Evolutionary conservation across 2,797 vertebrate genomes (phyloP).

Genomic region (Pogonophryne albipinna): DNA sequence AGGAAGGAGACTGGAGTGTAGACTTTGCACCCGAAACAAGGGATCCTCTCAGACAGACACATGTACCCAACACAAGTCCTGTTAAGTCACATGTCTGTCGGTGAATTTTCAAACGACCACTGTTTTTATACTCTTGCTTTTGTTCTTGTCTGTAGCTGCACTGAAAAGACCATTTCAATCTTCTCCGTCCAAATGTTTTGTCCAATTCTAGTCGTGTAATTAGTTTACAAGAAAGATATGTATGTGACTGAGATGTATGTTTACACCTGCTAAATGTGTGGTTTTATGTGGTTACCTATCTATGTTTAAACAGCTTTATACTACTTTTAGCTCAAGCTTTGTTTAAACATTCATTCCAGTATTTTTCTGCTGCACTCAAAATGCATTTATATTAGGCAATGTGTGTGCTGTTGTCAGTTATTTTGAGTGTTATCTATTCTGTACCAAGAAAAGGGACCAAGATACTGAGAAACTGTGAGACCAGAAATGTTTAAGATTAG

Average conservation of each 20-base stretch:
- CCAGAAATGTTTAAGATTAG: slow-evolving; percentile 20
- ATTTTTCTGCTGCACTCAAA: slow-evolving; percentile 16
- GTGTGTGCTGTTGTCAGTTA: neutral
- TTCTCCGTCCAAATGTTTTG: slow-evolving; percentile 65
- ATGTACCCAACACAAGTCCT: neutral
- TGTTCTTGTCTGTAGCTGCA: slow-evolving; percentile 46
- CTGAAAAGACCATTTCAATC: slow-evolving; percentile 49
- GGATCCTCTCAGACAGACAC: slow-evolving; percentile 31
- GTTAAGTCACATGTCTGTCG: slow-evolving; percentile 8
- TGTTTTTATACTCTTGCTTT: slow-evolving; percentile 41
- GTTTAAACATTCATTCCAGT: slow-evolving; percentile 12
- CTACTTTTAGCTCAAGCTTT: slow-evolving; percentile 36
- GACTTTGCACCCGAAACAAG: neutral
- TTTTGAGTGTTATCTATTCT: slow-evolving; percentile 25
- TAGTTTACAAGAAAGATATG: slow-evolving; percentile 67
- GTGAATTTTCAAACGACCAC: slow-evolving; percentile 30
- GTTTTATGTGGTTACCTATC: slow-evolving; percentile 43
- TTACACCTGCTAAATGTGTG: slow-evolving; percentile 48
- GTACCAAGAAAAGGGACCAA: slow-evolving; percentile 42
- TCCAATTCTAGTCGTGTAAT: slow-evolving; percentile 50
- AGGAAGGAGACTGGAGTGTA: slow-evolving; percentile 93
- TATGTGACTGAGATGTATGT: slow-evolving; percentile 56
- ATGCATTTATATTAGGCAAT: neutral
- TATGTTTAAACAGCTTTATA: slow-evolving; percentile 36
- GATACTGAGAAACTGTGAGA: neutral